Base-by-base conservation (phyloP, 2,888 invertebrate species). In the Cryptosula pallasiana region DNA sequence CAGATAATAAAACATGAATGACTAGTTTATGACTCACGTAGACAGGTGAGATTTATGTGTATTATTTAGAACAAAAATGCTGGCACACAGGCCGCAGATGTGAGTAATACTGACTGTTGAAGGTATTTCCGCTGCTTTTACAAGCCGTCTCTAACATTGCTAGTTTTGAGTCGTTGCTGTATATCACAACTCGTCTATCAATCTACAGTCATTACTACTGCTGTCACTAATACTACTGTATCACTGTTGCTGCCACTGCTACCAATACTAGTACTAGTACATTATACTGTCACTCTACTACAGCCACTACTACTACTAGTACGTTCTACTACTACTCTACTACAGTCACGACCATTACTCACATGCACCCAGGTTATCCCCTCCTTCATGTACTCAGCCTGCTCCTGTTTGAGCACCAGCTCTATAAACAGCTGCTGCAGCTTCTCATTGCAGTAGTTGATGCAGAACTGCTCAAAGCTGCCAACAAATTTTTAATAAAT, bases 361-460 rank as follows among this genome's bases (percentile, higher is more conserved):
- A 85, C 85, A 76, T 94, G 92, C 73, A 91, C 90, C 98, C 97
- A 98, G 78, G 91, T 91, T 81, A 99, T 97, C 71, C 97, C 98
- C 84, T 99, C 98, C 34, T 91, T 89, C 76, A 90, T 89, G 83
- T 99, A 99, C 82, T 98, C 98, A 82, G 98, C 98, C 81, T 99
- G 98, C 83, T 99, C 97, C 84, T 96, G 97, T 81, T 96, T 95
- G 75, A 99, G 86, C 35, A 98, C 98, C 86, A 99, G 87, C 86
- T 98, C 97, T 81, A 98, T 98, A 83, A 98, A 98, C 45, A 98
- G 87, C 85, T 98, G 98, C 83, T 98, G 98, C 76, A 98, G 87
- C 84, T 98, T 98, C 87, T 98, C 98, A 84, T 98, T 98, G 83
- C 97, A 98, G 86, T 97, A 98, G 87, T 98, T 98, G 82, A 98